Conservation (phyloP, 2,888 invertebrate species). For the Helleia helle region DNA sequence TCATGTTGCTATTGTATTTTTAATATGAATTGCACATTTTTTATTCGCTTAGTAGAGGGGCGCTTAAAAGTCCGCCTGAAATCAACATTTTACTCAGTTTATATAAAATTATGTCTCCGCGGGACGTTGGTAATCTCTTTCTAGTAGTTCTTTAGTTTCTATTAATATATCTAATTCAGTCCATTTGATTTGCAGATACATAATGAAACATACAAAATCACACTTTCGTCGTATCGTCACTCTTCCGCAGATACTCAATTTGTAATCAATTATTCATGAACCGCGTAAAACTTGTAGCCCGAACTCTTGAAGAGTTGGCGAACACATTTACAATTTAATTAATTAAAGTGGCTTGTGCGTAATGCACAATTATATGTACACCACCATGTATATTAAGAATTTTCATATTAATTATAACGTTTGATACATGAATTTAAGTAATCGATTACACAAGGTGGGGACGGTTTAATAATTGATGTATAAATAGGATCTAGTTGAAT, state of each 20-base stretch:
- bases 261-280: neutral
- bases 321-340: neutral
- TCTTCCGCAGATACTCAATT: neutral
- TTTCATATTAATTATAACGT: neutral
- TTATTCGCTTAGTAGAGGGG: no score
- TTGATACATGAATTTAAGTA: neutral
- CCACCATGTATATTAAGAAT: neutral
- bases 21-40: no score
- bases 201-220: neutral
- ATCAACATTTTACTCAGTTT: no score
- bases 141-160: no score
- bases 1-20: no score
- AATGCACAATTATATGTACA: neutral
- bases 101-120: no score
- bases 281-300: neutral
- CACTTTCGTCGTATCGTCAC: neutral
- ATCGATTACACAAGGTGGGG: neutral
- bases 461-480: conserved; percentile 3
- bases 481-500: neutral
- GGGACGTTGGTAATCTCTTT: no score
- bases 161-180: no score
- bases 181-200: neutral
- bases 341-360: neutral
- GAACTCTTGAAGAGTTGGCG: neutral
- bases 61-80: no score